Evolutionary conservation across 1,140 invertebrate species (phyloP).

Genomic region (Harpegnathos saltator): DNA sequence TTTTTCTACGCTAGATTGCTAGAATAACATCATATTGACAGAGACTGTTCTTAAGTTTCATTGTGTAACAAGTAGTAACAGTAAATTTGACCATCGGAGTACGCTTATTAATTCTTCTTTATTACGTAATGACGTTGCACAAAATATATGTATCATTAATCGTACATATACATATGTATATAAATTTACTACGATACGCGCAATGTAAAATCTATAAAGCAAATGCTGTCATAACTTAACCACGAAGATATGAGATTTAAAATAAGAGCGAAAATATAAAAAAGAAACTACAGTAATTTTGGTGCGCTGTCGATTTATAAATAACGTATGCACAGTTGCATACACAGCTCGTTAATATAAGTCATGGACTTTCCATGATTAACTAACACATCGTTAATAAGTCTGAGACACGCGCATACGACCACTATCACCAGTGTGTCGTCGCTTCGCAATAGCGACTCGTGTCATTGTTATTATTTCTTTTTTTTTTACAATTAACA

Average conservation of each 20-base stretch:
- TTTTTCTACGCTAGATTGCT: no score
- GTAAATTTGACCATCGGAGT: not conserved
- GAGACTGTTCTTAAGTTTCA: not conserved
- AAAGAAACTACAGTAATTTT: not conserved
- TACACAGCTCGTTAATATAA: no score
- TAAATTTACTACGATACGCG: not conserved
- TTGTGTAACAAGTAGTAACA: conserved; percentile 12
- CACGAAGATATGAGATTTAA: conserved; percentile 4
- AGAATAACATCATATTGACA: no score
- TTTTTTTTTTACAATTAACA: conserved; percentile 10
- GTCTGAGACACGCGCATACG: not conserved
- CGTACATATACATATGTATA: not conserved
- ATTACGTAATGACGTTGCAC: conserved; percentile 19
- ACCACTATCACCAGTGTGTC: not conserved
- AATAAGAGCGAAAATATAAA: conserved; percentile 1
- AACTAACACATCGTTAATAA: conserved; percentile 1
- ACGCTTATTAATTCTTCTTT: conserved; percentile 11
- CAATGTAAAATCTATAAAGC: conserved; percentile 10
- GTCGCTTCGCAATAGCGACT: conserved; percentile 4
- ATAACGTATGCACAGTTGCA: not conserved
- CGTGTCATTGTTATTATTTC: not conserved
- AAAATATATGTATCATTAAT: conserved; percentile 30
- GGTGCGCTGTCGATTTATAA: not conserved
- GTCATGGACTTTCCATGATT: no score
- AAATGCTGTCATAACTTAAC: conserved; percentile 8